These are phyloP conservation scores for Ophiothrix spiculata DNA, from an alignment of 35 echinoderm and acorn worm species.

Conservation along the genomic window DNA sequence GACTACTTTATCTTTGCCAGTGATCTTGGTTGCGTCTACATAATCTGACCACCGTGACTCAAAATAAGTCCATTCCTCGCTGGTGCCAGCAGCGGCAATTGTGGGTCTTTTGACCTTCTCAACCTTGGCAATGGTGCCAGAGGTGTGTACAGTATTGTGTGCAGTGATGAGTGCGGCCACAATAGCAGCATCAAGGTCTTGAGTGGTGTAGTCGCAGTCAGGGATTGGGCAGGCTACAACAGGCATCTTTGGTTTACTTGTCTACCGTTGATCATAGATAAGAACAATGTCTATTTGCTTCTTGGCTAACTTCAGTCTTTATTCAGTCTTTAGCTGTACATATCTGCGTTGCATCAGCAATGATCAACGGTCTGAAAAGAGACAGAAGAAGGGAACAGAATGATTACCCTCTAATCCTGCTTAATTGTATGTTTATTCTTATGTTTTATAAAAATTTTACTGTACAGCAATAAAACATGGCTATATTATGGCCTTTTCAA, in stretches of 20 bases:
- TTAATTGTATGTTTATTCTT: too few relatives aligned
- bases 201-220: conserved; percentile 14
- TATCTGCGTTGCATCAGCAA: too few relatives aligned
- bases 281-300: background rate
- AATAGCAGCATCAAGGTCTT: conserved; percentile 22
- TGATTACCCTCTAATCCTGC: too few relatives aligned
- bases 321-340: too few relatives aligned
- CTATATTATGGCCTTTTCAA: too few relatives aligned
- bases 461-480: too few relatives aligned
- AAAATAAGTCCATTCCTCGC: too few relatives aligned
- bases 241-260: background rate
- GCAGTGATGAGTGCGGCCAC: conserved; percentile 28
- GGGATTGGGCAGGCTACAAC: conserved; percentile 6
- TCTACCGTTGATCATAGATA: background rate
- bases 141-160: too few relatives aligned
- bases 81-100: conserved; percentile 28
- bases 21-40: conserved; percentile 41
- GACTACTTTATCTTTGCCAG: conserved; percentile 36
- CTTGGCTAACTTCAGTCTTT: too few relatives aligned
- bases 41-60: conserved; percentile 28
- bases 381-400: too few relatives aligned
- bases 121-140: conserved; percentile 32
- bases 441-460: too few relatives aligned
- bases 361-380: too few relatives aligned
- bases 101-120: conserved; percentile 41